Conservation (phyloP, 2,888 invertebrate species). For the Fragum fragum region DNA sequence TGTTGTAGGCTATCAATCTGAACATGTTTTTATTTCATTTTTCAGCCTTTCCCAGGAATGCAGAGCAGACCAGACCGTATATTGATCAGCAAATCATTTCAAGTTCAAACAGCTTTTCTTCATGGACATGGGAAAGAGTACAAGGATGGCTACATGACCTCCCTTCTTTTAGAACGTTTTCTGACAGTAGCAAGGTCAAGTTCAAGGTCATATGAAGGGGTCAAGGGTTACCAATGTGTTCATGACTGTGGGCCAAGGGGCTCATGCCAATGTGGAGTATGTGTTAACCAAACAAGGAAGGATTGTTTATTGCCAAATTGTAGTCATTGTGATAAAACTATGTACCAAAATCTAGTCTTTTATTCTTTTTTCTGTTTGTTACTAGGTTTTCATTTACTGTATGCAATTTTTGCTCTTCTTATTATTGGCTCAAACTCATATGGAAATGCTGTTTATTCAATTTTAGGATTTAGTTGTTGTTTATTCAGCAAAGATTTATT, state of each 20-base stretch:
- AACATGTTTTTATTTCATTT: no score
- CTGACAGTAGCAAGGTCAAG: constrained; percentile 68
- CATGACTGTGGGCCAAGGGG: constrained; percentile 85
- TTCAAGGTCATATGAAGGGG: constrained; percentile 66
- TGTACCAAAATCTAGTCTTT: constrained; percentile 61
- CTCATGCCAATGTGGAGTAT: constrained; percentile 83
- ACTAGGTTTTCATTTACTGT: constrained; percentile 70
- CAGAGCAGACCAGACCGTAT: constrained; percentile 84
- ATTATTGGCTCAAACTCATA: constrained; percentile 70
- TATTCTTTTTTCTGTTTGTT: constrained; percentile 57
- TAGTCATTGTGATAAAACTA: constrained; percentile 70
- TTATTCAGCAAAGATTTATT: constrained; percentile 78
- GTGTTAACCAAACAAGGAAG: constrained; percentile 76
- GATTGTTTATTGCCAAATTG: constrained; percentile 79
- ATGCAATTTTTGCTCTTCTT: constrained; percentile 73
- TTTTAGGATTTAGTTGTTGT: constrained; percentile 80
- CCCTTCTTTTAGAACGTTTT: constrained; percentile 73
- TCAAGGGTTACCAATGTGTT: constrained; percentile 78
- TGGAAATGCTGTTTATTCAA: constrained; percentile 66
- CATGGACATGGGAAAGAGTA: constrained; percentile 76
- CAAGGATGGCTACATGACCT: constrained; percentile 65
- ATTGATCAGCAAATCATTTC: constrained; percentile 68
- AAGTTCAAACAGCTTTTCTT: constrained; percentile 51
- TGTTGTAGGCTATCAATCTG: no score
- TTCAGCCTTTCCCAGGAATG: constrained; percentile 81